Conservation (phyloP, 2,797 vertebrate species). For the Yasuhikotakia modesta region DNA sequence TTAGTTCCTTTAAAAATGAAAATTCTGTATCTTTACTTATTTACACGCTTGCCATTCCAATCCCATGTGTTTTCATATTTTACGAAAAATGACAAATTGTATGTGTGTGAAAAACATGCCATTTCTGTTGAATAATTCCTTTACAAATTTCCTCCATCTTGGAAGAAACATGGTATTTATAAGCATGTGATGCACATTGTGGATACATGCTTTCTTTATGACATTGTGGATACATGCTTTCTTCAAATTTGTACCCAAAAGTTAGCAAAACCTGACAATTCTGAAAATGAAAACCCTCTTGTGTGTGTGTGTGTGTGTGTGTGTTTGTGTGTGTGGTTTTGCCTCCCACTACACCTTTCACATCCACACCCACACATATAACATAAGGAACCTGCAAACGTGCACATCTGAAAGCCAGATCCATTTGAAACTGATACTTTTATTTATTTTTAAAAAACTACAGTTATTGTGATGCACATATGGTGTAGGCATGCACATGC, state of each 20-base stretch:
- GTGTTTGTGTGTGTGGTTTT: constrained; percentile 49
- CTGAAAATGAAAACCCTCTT: too few relatives aligned
- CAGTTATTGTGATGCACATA: constrained; percentile 22
- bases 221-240: constrained; percentile 13
- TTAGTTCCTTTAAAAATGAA: neutral
- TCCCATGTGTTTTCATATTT: too few relatives aligned
- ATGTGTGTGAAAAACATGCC: too few relatives aligned
- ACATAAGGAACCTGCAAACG: neutral
- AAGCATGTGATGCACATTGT: neutral
- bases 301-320: too few relatives aligned
- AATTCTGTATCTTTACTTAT: neutral
- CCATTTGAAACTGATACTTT: constrained; percentile 49
- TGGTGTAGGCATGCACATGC: neutral
- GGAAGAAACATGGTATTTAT: neutral
- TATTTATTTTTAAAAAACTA: constrained; percentile 40
- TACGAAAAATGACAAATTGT: too few relatives aligned
- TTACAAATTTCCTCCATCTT: too few relatives aligned
- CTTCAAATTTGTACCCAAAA: neutral
- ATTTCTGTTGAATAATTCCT: too few relatives aligned
- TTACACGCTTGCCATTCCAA: too few relatives aligned
- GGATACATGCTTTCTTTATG: neutral
- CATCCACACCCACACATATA: constrained; percentile 52
- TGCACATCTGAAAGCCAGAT: constrained; percentile 23
- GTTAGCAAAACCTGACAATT: too few relatives aligned
- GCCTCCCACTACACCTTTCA: constrained; percentile 49